Conservation (phyloP, 2,113 vertebrate species). For the Thamnophis sirtalis region DNA sequence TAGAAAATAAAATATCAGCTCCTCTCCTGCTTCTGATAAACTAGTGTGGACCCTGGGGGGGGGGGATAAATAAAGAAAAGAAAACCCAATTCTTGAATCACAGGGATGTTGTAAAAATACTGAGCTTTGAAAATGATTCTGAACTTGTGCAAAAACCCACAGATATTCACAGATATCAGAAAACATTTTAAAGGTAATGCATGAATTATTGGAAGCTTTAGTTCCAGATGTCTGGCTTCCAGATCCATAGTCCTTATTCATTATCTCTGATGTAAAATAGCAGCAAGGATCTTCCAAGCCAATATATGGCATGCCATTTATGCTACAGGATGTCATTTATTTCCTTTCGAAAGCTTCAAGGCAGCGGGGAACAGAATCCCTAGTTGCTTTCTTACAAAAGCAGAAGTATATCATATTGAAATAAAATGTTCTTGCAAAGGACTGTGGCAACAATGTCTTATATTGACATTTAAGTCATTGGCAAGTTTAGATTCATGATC, state of each 20-base stretch:
- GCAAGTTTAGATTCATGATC: constrained; percentile 28
- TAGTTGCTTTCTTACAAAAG: background rate
- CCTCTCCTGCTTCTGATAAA: background rate
- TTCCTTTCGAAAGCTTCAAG: constrained; percentile 16
- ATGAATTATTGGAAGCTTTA: background rate
- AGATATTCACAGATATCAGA: background rate
- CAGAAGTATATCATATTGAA: background rate
- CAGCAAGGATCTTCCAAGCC: constrained; percentile 14
- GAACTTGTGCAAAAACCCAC: background rate
- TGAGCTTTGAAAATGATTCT: background rate
- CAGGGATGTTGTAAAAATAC: background rate
- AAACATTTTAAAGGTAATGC: constrained; percentile 12
- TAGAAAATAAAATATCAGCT: background rate
- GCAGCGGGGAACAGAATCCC: background rate
- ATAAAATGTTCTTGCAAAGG: background rate
- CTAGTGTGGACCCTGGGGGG: background rate
- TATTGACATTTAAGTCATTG: constrained; percentile 20
- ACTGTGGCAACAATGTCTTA: background rate
- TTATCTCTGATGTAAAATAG: constrained; percentile 23
- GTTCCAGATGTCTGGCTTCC: background rate
- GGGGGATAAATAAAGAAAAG: background rate
- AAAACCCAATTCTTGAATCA: background rate
- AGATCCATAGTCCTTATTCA: constrained; percentile 23
- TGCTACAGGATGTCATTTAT: constrained; percentile 23
- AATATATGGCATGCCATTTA: constrained; percentile 13